phyloP scores from a whole-genome alignment of 2,113 vertebrate genomes.

The Sigmodon hispidus region DNA sequence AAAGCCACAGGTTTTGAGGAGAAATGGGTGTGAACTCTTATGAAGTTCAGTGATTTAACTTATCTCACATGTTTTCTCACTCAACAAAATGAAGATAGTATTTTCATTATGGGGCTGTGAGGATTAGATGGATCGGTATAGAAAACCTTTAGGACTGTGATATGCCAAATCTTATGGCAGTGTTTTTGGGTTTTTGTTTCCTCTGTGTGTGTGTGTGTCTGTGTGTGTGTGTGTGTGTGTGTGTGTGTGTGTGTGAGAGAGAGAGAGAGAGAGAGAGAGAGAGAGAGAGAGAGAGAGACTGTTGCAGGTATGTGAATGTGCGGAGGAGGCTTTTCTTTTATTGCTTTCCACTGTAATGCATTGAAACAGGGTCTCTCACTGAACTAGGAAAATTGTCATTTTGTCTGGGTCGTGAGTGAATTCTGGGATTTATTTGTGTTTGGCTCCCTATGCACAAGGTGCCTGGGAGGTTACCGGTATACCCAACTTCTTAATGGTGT shows the following conservation, averaged over 20 bases:
- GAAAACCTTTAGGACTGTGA: not conserved
- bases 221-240: not conserved
- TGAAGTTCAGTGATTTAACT: not conserved
- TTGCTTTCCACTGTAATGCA: not conserved
- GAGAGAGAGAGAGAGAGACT: too few relatives aligned
- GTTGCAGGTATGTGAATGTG: not conserved
- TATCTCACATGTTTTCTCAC: not conserved
- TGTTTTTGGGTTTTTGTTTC: not conserved
- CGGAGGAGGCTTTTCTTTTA: not conserved
- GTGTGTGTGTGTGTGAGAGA: not conserved
- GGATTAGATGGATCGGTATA: not conserved
- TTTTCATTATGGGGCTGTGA: not conserved
- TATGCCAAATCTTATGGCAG: not conserved
- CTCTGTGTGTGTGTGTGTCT: not conserved
- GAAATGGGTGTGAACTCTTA: not conserved
- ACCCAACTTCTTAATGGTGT: not conserved
- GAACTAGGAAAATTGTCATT: not conserved
- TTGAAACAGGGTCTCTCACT: not conserved
- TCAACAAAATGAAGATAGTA: constrained; percentile 31
- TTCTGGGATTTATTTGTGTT: not conserved
- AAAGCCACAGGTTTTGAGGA: not conserved
- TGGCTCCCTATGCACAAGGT: not conserved
- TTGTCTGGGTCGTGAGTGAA: not conserved
- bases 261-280: too few relatives aligned
- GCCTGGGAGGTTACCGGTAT: too few relatives aligned